phyloP scores from a whole-genome alignment of 2,888 invertebrate species.

The Orchesella flavescens region DNA sequence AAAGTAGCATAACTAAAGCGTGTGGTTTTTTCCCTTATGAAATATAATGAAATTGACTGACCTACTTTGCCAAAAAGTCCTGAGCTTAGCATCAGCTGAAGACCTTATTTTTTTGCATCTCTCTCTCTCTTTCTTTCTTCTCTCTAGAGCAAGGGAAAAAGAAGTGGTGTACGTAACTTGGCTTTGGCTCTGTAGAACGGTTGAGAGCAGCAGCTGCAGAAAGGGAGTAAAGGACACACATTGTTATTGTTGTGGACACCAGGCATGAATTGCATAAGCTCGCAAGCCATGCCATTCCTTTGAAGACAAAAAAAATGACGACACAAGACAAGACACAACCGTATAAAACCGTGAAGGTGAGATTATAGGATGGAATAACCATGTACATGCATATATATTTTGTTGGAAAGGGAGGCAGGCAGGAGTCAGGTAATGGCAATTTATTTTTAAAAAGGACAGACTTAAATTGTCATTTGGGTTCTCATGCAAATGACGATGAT shows the following conservation, averaged over 20 bases:
- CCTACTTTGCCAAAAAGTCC: slow-evolving; percentile 43
- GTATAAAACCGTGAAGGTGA: slow-evolving; percentile 42
- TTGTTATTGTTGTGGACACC: slow-evolving; percentile 1
- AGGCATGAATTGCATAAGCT: background rate
- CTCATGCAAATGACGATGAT: slow-evolving; percentile 4
- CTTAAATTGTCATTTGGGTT: slow-evolving; percentile 14
- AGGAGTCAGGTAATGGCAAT: slow-evolving; percentile 3
- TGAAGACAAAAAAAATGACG: background rate
- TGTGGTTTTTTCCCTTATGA: slow-evolving; percentile 46
- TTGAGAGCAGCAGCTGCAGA: slow-evolving; percentile 11
- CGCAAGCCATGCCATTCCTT: no score
- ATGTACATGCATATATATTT: slow-evolving; percentile 4
- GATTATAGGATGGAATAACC: slow-evolving; percentile 30
- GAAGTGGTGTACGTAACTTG: slow-evolving; percentile 11
- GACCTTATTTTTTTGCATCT: slow-evolving; percentile 12
- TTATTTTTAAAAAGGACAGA: slow-evolving; percentile 25
- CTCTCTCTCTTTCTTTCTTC: background rate
- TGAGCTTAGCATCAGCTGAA: background rate
- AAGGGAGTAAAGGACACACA: slow-evolving; percentile 1
- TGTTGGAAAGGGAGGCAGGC: background rate
- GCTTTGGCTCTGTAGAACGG: no score
- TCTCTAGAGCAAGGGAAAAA: no score
- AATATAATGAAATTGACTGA: slow-evolving; percentile 48
- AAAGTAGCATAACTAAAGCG: slow-evolving; percentile 4
- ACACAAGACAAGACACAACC: background rate